Evolutionary conservation across 2,888 invertebrate species (phyloP), one percentile per base, ranked within the genome.

Genomic region (Halocaridina rubra): DNA sequence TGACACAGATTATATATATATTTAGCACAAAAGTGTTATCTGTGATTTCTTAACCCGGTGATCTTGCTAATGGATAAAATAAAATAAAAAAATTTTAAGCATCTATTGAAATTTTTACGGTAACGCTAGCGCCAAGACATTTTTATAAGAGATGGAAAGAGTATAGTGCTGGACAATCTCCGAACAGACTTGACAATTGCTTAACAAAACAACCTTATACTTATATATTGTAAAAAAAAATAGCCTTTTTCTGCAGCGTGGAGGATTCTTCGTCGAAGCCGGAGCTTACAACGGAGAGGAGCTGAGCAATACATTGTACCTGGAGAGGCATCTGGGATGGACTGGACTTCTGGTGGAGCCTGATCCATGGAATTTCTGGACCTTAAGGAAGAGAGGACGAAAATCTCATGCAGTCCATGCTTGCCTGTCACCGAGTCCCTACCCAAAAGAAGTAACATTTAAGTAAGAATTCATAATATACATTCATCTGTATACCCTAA

Each of bases 281-380:
- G 86, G 86, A n/a, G 86, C 84, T 16, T 86, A 86, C 76, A 76
- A 86, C 59, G 86, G 86, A 10, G 86, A 86, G 67, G 80, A 76
- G 19, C 74, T 86, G 57, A 84, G 84, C 80, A 86, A 86, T 84
- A 86, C 78, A 5, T 67, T 86, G 29, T 84, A 77, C 80, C 77
- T 86, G 84, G 86, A 86, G 64, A 29, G 84, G 22, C 22, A 80
- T 5, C 64, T 86, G 27, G 86, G 84, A 0, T 86, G 86, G 86
- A 59, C 32, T 5, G 86, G 86, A 3, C 74, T 86, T 46, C 80
- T 86, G 77, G 86, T 86, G 27, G 86, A 86, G 80, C 86, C 86
- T 2, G 86, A 86, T 67, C 86, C 86, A 4, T 86, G 86, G 86
- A 86, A 82, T 77, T 86, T 80, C 74, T 86, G 84, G 84, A 19